Base-by-base conservation (phyloP, 2,888 invertebrate species). In the Chirona hameri region DNA sequence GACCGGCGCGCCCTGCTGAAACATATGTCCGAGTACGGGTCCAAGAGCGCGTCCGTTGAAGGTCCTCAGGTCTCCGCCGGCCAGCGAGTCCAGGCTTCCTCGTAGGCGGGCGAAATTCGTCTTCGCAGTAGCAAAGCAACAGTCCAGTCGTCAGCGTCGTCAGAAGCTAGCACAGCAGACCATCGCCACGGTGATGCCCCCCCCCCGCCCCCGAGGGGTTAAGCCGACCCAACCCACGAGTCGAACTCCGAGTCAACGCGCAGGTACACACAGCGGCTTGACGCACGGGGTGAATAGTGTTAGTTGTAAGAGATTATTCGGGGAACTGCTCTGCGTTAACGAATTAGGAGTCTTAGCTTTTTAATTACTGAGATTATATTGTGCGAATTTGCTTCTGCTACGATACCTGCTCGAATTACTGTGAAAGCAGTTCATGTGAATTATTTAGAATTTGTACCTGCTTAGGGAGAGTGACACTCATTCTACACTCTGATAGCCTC, bases 151-250 rank as follows among this genome's bases (percentile, higher is more conserved):
- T 21, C 46, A 79, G 39, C 24, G 39, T 48, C n/a, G 24, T 0
- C 21, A 10, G 24, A 4, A 48, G n/a, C n/a, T n/a, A n/a, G n/a
- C n/a, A n/a, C 79, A 79, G 48, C 39, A 48, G 46, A 48, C 39
- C 79, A 79, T 79, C n/a, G 21, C 48, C n/a, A 39, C n/a, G 46
- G n/a, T 79, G 79, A 79, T 79, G n/a, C 79, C n/a, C n/a, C n/a
- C n/a, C n/a, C n/a, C n/a, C n/a, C n/a, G n/a, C 79, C n/a, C 79
- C 48, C n/a, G 79, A 48, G 48, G 46, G 48, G 24, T n/a, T n/a
- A n/a, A n/a, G n/a, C n/a, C 79, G 79, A 12, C 46, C 18, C 24
- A n/a, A 79, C 27, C 79, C 79, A 79, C 21, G 79, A 79, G 46
- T 48, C 46, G 27, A 79, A 5, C 46, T 79, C 48, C 48, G 39